Evolutionary conservation across 1,140 invertebrate genomes (phyloP), one percentile per base, ranked within the genome.

Genomic region (Macrotrachela quadricornifera): DNA sequence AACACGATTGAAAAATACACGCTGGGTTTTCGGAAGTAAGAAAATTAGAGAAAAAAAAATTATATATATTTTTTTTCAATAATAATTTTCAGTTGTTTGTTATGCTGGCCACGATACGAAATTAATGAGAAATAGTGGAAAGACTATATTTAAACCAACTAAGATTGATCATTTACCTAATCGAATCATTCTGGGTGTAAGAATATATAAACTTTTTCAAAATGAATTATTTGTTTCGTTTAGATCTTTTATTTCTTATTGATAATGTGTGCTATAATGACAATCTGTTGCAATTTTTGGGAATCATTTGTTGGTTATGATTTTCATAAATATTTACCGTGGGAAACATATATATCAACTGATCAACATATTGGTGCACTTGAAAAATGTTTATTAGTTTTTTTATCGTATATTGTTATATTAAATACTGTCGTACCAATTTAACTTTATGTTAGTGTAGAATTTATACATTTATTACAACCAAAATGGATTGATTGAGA

Each of bases 351-450:
- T 60, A 80, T 96, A 64, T 83, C 85, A 42, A 77, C 74, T 21
- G 56, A 54, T 17, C 57, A 57, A 12, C 46, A 10, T 30, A 55
- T 49, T 11, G 57, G 56, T 4, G 53, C 41, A 15, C 62, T 59
- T 49, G 81, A 92, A 49, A 96, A 94, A 61, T 83, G 90, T 51
- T 74, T 95, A 51, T 78, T 99, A 39, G 84, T 94, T 38, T 97
- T 97, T 76, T 95, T 97, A 73, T 97, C 92, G 1, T 99, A 99
- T 72, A 8, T 30, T 30, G 8, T 30, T 30, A 30, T 30, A 30
- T 78, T 99, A 61, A 99, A 99, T 74, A 99, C 92, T 59, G 88
- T 99, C 56, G 92, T 99, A 74, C 94, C 92, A 71, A 99, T 99
- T 67, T 97, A 91, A 56, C 76, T 99, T 43, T 99, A 99, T 74